Conservation (phyloP, 2,888 invertebrate species). For the Agelastica alni region DNA sequence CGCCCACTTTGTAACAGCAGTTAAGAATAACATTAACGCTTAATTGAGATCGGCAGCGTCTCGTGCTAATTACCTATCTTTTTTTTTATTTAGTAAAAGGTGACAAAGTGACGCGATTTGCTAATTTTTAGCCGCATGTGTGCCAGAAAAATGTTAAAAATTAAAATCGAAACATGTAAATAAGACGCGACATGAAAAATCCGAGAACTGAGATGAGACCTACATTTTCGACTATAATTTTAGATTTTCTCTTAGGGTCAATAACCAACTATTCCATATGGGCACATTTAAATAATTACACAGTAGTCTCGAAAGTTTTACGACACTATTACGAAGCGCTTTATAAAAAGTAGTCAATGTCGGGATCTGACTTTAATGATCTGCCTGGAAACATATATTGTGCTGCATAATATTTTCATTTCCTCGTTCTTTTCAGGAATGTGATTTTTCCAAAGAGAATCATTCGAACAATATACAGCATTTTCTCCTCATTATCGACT, state of each 20-base stretch:
- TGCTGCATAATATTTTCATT: no score
- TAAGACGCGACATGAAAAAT: constrained; percentile 23
- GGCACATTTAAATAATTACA: constrained; percentile 21
- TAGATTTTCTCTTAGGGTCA: constrained; percentile 28
- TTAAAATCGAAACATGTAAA: constrained; percentile 22
- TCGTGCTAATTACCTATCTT: constrained; percentile 1
- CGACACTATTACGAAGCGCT: not conserved
- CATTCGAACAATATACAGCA: no score
- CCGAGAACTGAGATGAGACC: constrained; percentile 26
- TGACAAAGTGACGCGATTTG: constrained; percentile 6
- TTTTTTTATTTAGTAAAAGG: not conserved
- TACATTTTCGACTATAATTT: constrained; percentile 31
- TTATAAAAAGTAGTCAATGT: no score
- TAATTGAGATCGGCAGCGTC: not conserved
- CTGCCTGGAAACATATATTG: no score
- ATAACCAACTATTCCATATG: constrained; percentile 33
- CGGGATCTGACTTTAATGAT: no score
- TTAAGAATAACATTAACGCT: not conserved
- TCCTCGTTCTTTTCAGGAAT: no score
- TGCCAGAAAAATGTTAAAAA: constrained; percentile 26
- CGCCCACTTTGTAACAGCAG: not conserved
- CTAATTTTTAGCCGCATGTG: constrained; percentile 15
- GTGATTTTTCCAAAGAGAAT: no score
- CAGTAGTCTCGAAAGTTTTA: constrained; percentile 6
- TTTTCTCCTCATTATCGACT: no score